These are phyloP conservation scores for Silvanus unidentatus DNA, from an alignment of 2,888 invertebrate species.

Conservation along the genomic window DNA sequence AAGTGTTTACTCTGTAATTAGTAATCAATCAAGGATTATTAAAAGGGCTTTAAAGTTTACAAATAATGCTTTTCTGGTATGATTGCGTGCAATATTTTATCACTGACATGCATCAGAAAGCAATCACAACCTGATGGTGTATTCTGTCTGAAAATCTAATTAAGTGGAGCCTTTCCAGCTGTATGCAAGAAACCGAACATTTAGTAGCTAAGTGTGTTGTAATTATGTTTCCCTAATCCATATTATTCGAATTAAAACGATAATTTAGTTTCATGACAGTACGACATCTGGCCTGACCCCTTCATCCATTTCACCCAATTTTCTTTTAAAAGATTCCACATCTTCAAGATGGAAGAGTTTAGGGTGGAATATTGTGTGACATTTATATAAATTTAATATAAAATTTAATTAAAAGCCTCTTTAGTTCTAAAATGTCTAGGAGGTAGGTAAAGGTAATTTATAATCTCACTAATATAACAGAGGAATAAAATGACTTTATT, in stretches of 20 bases:
- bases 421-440: no score
- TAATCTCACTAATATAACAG: no score
- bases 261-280: constrained; percentile 30
- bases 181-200: constrained; percentile 30
- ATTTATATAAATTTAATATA: background rate
- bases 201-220: constrained; percentile 27
- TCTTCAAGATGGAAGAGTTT: no score
- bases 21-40: no score
- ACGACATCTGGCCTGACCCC: constrained; percentile 21
- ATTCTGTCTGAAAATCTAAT: constrained; percentile 18
- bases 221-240: constrained; percentile 27
- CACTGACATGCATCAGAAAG: constrained; percentile 4
- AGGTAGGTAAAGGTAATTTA: no score
- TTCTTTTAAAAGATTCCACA: no score
- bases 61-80: no score
- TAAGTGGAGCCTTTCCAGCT: constrained; percentile 24
- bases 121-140: constrained; percentile 5
- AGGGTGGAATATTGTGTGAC: background rate
- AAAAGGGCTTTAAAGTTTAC: no score
- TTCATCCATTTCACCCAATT: no score
- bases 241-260: constrained; percentile 28
- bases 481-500: no score
- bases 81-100: constrained; percentile 6
- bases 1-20: no score
- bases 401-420: no score